Evolutionary conservation across 2,113 vertebrate genomes (phyloP).

Genomic region (Geococcyx californianus): DNA sequence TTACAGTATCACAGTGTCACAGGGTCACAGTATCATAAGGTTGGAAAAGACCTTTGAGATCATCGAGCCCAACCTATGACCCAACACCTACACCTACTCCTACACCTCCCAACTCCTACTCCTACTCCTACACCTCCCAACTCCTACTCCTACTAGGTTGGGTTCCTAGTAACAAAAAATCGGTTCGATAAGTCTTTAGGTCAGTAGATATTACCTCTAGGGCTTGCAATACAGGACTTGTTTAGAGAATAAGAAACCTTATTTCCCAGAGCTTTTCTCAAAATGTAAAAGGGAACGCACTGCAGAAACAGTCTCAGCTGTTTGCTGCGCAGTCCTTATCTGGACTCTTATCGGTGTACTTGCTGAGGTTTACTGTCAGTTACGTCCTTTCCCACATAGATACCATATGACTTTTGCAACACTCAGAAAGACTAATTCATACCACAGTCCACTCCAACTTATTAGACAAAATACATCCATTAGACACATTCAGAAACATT

Average conservation of each 20-base stretch:
- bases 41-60: too few relatives aligned
- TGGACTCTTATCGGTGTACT: neutral
- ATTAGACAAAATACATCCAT: neutral
- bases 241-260: neutral
- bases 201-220: neutral
- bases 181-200: neutral
- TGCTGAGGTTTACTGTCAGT: neutral
- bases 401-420: neutral
- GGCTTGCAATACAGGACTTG: neutral
- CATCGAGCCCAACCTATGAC: too few relatives aligned
- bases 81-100: too few relatives aligned
- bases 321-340: neutral
- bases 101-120: too few relatives aligned
- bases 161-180: neutral
- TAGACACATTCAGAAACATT: neutral
- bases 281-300: neutral
- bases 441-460: neutral
- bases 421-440: neutral
- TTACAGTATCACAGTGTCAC: too few relatives aligned
- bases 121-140: too few relatives aligned
- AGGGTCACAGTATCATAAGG: too few relatives aligned
- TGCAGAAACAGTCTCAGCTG: neutral
- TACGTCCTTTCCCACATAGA: neutral
- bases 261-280: neutral
- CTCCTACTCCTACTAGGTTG: too few relatives aligned